Evolutionary conservation across 2,113 vertebrate species (phyloP), one percentile per base, ranked within the genome.

Genomic region (Pogonocichla stellata): DNA sequence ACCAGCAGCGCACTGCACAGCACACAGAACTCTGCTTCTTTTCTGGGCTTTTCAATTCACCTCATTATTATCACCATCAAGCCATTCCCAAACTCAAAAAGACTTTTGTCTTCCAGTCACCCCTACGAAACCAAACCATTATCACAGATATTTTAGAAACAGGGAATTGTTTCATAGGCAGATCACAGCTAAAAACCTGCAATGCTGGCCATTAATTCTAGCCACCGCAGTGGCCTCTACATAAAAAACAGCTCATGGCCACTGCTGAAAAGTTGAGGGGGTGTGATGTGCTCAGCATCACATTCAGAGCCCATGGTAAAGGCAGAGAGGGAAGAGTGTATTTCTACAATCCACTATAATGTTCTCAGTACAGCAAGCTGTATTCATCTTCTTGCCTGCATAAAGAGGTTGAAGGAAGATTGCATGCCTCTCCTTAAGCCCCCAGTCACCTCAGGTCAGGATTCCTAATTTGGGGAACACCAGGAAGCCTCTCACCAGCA

Each of bases 71-170:
- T 62, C 86, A 47, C 67, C 5, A 4, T 56, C 81, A 74, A 96
- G 48, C 75, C 53, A 66, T 90, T 90, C 71, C 24, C 71, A 91
- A 80, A 90, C 48, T 89, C 90, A 90, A 95, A 96, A 91, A 50
- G 50, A 86, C 74, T 93, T 96, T 91, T 93, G 57, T 95, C 86
- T 95, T 95, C 64, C 48, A 88, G 56, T 71, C 75, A 67, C 61
- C 65, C 33, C 69, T 88, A 47, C 60, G 91, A 94, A 94, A 86
- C 47, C 75, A 77, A 94, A 88, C 86, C 36, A 28, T 82, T 88
- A 78, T 78, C 34, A 86, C 62, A 69, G 57, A 28, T 26, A 72
- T 90, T 94, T 96, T 74, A 86, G 86, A 94, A 70, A 60, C 45
- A 80, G 28, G 28, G n/a, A 80, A 69, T n/a, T 92, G 90, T 94